These are phyloP conservation scores for Brachionus rotundiformis DNA, from an alignment of 1,140 invertebrate species.

Conservation along the genomic window DNA sequence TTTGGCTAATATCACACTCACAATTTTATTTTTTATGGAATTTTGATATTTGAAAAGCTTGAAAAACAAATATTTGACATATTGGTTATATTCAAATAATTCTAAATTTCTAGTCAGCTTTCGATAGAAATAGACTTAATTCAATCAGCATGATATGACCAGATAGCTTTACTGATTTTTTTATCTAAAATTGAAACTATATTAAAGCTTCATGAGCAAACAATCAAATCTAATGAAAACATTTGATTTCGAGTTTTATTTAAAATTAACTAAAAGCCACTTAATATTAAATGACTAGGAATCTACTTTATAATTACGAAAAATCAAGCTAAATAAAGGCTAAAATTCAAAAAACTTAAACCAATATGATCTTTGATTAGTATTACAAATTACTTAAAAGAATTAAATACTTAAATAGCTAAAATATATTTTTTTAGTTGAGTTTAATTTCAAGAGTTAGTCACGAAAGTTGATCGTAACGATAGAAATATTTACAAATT, in stretches of 20 bases:
- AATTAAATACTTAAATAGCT: conserved; percentile 37
- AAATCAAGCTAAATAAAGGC: not conserved
- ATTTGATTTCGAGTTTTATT: not conserved
- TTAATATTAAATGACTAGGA: not conserved
- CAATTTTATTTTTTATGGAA: no score
- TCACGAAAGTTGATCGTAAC: conserved; percentile 24
- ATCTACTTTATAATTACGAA: not conserved
- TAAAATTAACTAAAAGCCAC: not conserved
- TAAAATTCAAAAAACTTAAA: not conserved
- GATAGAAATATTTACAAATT: conserved; percentile 34
- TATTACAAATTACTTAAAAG: conserved; percentile 31
- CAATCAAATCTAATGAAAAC: not conserved
- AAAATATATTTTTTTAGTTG: not conserved
- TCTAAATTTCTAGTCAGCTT: not conserved
- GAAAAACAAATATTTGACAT: not conserved
- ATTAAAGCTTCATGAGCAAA: no score
- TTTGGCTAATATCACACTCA: not conserved
- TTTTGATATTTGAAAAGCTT: no score
- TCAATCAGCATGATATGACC: not conserved
- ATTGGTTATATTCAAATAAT: not conserved
- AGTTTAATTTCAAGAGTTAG: not conserved
- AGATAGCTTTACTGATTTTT: no score
- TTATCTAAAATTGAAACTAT: no score
- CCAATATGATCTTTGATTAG: conserved; percentile 26
- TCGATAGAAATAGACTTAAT: not conserved